A percentile compares a stretch with the other conserved stretches of the same genome.
These are phyloP conservation scores for Orgyia antiqua DNA, from an alignment of 2,888 invertebrate species.

Conservation along the genomic window DNA sequence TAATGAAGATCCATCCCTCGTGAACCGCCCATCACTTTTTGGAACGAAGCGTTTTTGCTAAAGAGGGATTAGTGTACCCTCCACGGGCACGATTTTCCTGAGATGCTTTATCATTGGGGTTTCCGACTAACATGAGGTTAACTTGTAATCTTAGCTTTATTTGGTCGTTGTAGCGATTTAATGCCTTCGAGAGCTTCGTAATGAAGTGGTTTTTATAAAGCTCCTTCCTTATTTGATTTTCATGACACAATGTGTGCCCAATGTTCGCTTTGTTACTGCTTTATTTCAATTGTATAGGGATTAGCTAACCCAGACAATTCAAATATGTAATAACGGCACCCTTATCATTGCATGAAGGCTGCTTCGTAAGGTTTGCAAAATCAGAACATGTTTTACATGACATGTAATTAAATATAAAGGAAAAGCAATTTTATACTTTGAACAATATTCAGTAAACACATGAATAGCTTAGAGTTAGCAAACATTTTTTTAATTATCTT, in stretches of 20 bases:
- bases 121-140: conserved; percentile 76
- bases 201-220: conserved; percentile 65
- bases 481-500: conserved; percentile 30
- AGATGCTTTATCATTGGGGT: conserved; percentile 78
- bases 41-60: conserved; percentile 77
- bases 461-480: conserved; percentile 26
- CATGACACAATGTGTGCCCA: conserved; percentile 18
- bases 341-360: conserved; percentile 7
- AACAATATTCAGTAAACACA: conserved; percentile 13
- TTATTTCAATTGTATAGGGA: conserved; percentile 34
- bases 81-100: conserved; percentile 69
- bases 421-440: conserved; percentile 12
- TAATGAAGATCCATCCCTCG: conserved; percentile 74
- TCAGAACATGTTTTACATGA: conserved; percentile 5
- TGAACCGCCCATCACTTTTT: conserved; percentile 76
- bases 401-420: conserved; percentile 7
- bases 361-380: conserved; percentile 3
- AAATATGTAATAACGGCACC: conserved; percentile 11
- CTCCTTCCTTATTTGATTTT: conserved; percentile 54
- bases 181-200: conserved; percentile 61
- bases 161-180: conserved; percentile 69
- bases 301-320: conserved; percentile 15
- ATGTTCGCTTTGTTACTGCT: conserved; percentile 23
- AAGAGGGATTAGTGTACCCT: conserved; percentile 77
- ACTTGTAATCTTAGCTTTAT: conserved; percentile 78